Conservation (phyloP, 2,113 vertebrate species). For the Lathamus discolor region DNA sequence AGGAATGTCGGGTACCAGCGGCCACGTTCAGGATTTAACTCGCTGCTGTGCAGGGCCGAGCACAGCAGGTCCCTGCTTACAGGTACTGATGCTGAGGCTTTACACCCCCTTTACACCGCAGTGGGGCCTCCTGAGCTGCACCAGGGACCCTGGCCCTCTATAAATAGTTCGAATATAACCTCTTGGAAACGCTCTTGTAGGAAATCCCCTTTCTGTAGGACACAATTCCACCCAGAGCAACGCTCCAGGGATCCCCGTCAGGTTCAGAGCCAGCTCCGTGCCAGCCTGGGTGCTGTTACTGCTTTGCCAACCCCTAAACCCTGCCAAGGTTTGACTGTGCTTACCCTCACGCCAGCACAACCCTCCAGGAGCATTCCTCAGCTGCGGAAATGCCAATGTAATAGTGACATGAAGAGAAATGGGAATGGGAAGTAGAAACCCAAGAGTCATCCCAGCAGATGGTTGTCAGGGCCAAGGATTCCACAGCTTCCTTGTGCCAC, state of each 20-base stretch:
- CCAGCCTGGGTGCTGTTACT: neutral
- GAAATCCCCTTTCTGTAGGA: constrained; percentile 23
- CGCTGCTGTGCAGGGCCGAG: neutral
- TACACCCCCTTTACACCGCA: neutral
- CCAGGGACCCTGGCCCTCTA: neutral
- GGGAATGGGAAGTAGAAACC: neutral
- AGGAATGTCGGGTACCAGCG: neutral
- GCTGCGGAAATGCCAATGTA: neutral
- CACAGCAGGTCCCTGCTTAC: constrained; percentile 21
- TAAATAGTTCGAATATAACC: constrained; percentile 51
- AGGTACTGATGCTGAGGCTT: neutral
- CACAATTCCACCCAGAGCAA: neutral
- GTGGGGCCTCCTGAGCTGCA: neutral
- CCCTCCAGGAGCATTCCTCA: neutral
- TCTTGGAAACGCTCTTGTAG: neutral
- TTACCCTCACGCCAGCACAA: neutral
- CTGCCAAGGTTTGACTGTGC: neutral
- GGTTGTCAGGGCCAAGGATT: neutral
- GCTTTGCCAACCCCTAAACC: neutral
- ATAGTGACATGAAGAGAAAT: neutral
- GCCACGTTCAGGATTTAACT: neutral
- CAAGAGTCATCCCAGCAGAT: neutral
- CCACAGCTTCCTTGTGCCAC: neutral
- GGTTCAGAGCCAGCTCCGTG: neutral
- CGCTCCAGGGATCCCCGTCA: neutral